Base-by-base conservation (phyloP, 2,113 vertebrate species). In the Channa argus region DNA sequence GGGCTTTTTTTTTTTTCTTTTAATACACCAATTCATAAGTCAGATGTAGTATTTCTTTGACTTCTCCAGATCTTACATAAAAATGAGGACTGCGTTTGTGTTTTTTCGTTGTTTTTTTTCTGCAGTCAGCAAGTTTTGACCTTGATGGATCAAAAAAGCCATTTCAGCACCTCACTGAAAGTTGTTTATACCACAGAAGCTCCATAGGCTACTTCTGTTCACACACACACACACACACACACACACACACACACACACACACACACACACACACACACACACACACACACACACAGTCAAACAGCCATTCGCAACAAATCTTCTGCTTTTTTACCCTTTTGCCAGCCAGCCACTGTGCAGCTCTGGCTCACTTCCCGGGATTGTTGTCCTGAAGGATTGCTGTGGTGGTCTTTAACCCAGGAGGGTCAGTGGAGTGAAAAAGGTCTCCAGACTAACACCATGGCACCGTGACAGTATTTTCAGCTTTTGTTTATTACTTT, bases 81-180 rank as follows among this genome's bases (percentile, higher is more conserved):
- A 33, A 7, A 65, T 34, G 15, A 65, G 62, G 33, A 62, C 41
- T 65, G 64, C 68, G 50, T 24, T 24, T 24, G 68, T 12, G 55
- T 70, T 36, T 15, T 10, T 6, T 2, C 5, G 38, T 5, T 0
- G 5, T 34, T 9, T 69, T 24, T 24, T 24, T 24, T 24, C 41
- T 14, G n/a, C 43, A 55, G 69, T 87, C 88, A 82, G 79, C 79
- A 73, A 24, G 47, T 86, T 85, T 45, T 8, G 33, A 82, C 68
- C 71, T 41, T 15, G 33, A 61, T 63, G 72, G 5, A 7, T 82
- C 69, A 49, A 44, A 81, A 71, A 72, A 6, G 11, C 13, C 36
- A 14, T 67, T 74, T 34, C 67, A 68, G 37, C 55, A 56, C 71
- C 63, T 86, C 65, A 79, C 53, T 0, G 6, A 5, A 45, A 74